Evolutionary conservation across 2,888 invertebrate genomes (phyloP), one percentile per base, ranked within the genome.

Genomic region (Apamea crenata): DNA sequence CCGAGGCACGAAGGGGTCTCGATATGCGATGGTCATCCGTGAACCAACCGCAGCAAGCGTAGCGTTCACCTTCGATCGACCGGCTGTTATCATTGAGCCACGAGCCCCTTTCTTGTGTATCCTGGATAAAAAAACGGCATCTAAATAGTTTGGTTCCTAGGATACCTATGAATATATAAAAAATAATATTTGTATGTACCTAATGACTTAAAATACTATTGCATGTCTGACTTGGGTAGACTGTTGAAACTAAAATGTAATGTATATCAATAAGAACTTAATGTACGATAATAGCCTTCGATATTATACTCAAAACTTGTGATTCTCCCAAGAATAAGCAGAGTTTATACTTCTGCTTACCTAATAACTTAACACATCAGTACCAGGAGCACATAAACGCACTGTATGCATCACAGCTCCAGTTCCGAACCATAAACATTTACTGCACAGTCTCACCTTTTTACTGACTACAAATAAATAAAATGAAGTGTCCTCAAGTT

Each of bases 361-460:
- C 32, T 65, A 80, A 83, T 82, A 77, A 81, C 40, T 80, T 71
- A 77, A 61, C 32, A 32, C 25, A 47, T 8, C 16, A 63, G 65
- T 74, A 83, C 83, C n/a, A 82, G 68, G 76, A 69, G 0, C 21
- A 18, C 77, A 80, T 85, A 77, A 78, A 71, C 16, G 59, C 21
- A 70, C n/a, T 78, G 78, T 70, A 59, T 78, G 61, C 80, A 83
- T 59, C 68, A 59, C 18, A 61, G 78, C 68, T 71, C 59, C 44
- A 63, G 79, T 78, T 36, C 74, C 69, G 67, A 29, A 8, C 69
- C 70, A 79, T 88, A 81, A 88, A 87, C 66, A 40, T 90, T 90
- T 92, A 88, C 78, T 80, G 82, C 83, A 77, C 77, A 47, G 61
- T 81, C 76, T n/a, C 72, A 40, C 25, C 50, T 36, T 81, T 82